Percentiles rank a stretch among this genome's conserved stretches.
Evolutionary conservation across 2,113 vertebrate species (phyloP).

Genomic region (Microtus ochrogaster): DNA sequence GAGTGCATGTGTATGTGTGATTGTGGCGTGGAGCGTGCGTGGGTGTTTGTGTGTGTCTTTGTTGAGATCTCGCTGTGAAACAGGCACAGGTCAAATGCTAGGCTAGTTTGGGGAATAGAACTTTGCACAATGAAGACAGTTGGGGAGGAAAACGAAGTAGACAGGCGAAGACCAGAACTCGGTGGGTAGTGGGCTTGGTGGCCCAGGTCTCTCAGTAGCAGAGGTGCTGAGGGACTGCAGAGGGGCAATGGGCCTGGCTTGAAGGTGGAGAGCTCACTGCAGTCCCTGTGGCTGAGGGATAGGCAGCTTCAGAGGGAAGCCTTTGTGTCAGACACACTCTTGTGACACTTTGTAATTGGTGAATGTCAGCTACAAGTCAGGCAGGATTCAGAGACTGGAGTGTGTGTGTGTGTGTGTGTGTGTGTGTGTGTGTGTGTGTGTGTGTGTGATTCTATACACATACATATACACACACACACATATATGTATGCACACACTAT

Average conservation of each 20-base stretch:
- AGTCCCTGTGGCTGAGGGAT: not conserved
- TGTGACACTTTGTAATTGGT: not conserved
- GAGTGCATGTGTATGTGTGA: not conserved
- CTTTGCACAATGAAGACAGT: not conserved
- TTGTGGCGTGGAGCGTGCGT: not conserved
- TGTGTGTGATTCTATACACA: too few species aligned
- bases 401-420: not conserved
- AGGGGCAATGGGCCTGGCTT: too few species aligned
- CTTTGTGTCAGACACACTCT: not conserved
- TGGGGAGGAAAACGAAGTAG: not conserved
- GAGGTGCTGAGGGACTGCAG: not conserved
- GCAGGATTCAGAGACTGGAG: not conserved
- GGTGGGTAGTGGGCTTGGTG: not conserved
- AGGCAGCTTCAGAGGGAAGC: fast-evolving
- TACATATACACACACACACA: too few species aligned
- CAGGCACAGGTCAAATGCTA: not conserved
- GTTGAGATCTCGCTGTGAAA: not conserved
- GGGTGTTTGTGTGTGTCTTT: not conserved
- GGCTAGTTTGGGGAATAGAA: not conserved
- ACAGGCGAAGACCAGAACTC: not conserved
- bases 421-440: too few species aligned
- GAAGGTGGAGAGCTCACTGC: not conserved
- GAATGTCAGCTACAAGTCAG: not conserved
- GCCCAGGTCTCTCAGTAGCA: not conserved
- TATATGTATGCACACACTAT: too few species aligned